Base-by-base conservation (phyloP, 2,113 vertebrate species). In the Neofelis nebulosa region DNA sequence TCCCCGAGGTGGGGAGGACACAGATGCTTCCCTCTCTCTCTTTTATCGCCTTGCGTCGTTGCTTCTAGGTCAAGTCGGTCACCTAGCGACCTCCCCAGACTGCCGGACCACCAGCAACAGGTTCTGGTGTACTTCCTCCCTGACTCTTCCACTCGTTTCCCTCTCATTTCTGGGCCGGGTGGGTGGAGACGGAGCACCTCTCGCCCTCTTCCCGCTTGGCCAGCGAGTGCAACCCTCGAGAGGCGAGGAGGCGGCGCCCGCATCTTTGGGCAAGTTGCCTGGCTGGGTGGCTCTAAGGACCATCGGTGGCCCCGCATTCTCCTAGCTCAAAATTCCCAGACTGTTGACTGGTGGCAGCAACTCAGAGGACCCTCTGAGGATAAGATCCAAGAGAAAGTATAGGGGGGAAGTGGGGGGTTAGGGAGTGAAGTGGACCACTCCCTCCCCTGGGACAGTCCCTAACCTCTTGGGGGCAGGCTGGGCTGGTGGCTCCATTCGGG, bases 171-270 rank as follows among this genome's bases (percentile, higher is more conserved):
- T 69, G 45, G 65, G 57, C 55, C 69, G 3, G 2, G 7, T 27
- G 81, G n/a, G 6, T n/a, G 71, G 13, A 19, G 9, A 41, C 4
- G 45, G 11, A 18, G 7, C 29, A 13, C 21, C 82, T 33, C 29
- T 55, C 3, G 2, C 7, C 5, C 14, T 5, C 45, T 25, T 80
- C 3, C 18, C 50, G 12, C 5, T 21, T 7, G 78, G 21, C 68
- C 12, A 0, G 1, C 3, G 33, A 50, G n/a, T 27, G 10, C 7
- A 36, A 18, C 29, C 83, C 71, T 1, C 2, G 0, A 15, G n/a
- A 31, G n/a, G 33, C 3, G 18, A 66, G 68, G 52, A 73, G 61
- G 45, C 19, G 12, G 8, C 4, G 19, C 27, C 18, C 0, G 9
- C 3, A 13, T 85, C 15, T 31, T 16, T 3, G 6, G 41, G 38